A percentile compares a stretch with the other conserved stretches of the same genome.
Evolutionary conservation across 2,113 vertebrate species (phyloP).

Genomic region (Xiphophorus hellerii): DNA sequence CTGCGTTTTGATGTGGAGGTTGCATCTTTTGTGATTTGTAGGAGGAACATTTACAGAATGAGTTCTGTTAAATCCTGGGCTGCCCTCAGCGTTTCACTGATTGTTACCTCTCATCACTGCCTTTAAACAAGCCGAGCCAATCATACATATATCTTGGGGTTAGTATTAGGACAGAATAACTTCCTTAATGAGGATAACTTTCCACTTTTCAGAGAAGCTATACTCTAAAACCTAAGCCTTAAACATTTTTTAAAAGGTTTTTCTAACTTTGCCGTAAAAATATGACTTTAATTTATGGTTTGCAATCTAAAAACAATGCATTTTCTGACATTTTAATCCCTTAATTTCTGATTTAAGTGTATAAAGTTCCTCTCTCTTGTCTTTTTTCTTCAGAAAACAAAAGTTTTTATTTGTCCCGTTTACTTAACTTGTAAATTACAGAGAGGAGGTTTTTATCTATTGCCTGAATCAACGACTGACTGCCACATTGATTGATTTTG

Average conservation of each 20-base stretch:
- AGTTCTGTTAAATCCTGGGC: slow-evolving; percentile 1
- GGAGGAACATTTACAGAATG: background rate
- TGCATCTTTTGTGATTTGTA: background rate
- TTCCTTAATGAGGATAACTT: too few relatives aligned
- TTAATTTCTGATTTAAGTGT: background rate
- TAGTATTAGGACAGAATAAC: background rate
- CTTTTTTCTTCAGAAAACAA: too few relatives aligned
- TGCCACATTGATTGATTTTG: too few relatives aligned
- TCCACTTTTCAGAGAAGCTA: too few relatives aligned
- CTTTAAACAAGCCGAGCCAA: background rate
- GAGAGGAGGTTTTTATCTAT: too few relatives aligned
- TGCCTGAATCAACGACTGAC: too few relatives aligned
- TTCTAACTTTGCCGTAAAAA: background rate
- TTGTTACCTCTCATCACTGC: background rate
- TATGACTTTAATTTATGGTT: background rate
- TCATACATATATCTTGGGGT: background rate
- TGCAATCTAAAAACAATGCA: background rate
- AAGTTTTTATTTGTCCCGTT: too few relatives aligned
- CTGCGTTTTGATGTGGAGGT: background rate
- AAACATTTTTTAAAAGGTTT: background rate
- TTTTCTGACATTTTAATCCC: background rate
- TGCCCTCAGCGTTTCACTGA: background rate
- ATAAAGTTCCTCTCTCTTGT: too few relatives aligned
- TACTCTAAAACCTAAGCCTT: background rate
- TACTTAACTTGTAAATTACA: too few relatives aligned